Base-by-base conservation (phyloP, 1,140 invertebrate species). In the Saxidomus purpurata region DNA sequence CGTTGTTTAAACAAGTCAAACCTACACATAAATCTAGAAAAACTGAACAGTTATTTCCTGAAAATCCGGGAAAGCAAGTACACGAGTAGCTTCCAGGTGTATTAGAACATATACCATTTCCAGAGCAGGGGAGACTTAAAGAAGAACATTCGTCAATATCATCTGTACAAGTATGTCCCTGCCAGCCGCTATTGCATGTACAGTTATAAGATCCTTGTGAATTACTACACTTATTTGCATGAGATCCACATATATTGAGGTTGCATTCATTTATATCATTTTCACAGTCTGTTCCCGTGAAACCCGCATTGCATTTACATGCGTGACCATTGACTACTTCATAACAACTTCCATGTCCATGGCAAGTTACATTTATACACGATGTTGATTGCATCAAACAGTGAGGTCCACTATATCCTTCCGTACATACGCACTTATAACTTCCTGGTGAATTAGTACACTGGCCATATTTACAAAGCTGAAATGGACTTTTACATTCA, bases 211-310 rank as follows among this genome's bases (percentile, higher is more conserved):
- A 63, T 31, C 81, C 81, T 3, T 34, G 43, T 9, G 34, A 1
- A 49, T 83, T 83, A 15, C 8, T 43, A 31, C 81, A 83, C 9
- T 25, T 83, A 31, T 84, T 90, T 36, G 92, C 92, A 17, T 90
- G 90, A 79, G 93, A 93, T 9, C 83, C 55, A 69, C 93, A 94
- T 1, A 91, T 92, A 55, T 86, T 90, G 15, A 36, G 76, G 86
- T 97, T 97, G 89, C 93, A 94, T 76, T 94, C 94, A 88, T 94
- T 84, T 34, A 94, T 90, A 87, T 93, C 93, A 40, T 38, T 52
- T 28, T 69, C 55, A 55, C 91, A 92, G n/a, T 69, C 88, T 49
- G 8, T 49, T 47, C 85, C 85, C 0, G 49, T 77, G n/a, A 28
- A 87, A 31, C 85, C 85, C 8, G 31, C n/a, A 40, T 61, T n/a